Evolutionary conservation across 2,888 invertebrate species (phyloP).

Genomic region (Pristionchus mayeri): DNA sequence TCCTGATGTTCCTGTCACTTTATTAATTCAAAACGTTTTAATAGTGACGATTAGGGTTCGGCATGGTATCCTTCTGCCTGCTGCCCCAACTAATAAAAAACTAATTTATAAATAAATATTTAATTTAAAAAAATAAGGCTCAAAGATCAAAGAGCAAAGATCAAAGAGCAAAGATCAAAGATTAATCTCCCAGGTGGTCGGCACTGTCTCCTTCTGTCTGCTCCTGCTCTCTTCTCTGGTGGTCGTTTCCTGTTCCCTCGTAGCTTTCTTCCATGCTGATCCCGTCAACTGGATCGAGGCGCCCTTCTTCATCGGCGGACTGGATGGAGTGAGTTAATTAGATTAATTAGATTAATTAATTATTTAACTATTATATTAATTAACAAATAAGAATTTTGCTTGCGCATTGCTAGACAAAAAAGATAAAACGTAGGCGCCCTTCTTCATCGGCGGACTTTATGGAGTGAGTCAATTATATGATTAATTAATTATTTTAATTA

Average conservation of each 20-base stretch:
- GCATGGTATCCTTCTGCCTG: too few species aligned
- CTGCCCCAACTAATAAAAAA: too few species aligned
- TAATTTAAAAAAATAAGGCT: neutral
- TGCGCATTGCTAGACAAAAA: too few species aligned
- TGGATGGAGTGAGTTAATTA: slow-evolving; percentile 10
- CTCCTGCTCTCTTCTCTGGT: slow-evolving; percentile 47
- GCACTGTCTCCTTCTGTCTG: slow-evolving; percentile 49
- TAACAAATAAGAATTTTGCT: too few species aligned
- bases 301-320: slow-evolving; percentile 45
- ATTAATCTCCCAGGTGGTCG: slow-evolving; percentile 20
- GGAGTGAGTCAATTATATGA: neutral
- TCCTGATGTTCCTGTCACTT: neutral
- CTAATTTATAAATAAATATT: neutral
- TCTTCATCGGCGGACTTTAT: slow-evolving; percentile 37
- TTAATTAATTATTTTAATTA: too few species aligned
- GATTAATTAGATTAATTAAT: neutral
- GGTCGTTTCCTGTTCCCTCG: slow-evolving; percentile 48
- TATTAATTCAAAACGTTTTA: too few species aligned
- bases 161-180: too few species aligned
- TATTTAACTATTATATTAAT: too few species aligned
- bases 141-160: too few species aligned
- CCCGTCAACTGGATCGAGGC: slow-evolving; percentile 49
- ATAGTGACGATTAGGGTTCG: too few species aligned
- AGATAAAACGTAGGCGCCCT: slow-evolving; percentile 14
- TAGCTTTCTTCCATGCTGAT: slow-evolving; percentile 50